Evolutionary conservation across 2,113 vertebrate genomes (phyloP), one percentile per base, ranked within the genome.

Genomic region (pig (Sus scrofa)): DNA sequence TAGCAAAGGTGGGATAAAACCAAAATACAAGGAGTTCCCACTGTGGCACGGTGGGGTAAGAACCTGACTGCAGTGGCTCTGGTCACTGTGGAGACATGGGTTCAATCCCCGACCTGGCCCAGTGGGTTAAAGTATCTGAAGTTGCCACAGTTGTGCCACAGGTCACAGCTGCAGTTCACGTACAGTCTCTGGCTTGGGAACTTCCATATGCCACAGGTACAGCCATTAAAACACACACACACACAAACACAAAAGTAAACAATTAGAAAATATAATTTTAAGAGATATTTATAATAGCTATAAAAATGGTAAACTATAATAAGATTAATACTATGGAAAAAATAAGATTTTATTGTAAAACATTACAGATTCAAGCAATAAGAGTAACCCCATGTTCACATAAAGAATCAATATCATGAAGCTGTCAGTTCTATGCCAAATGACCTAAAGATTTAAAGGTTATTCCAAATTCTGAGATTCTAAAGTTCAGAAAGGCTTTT

Each of bases 261-360:
- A 77, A 50, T 65, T 30, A 89, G 63, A 37, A 92, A 60, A 79
- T 62, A 34, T 68, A 88, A 94, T 63, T 63, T 44, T 52, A 93
- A 79, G 71, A 88, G 14, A 32, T 54, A 74, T 32, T 8, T 87
- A 82, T 26, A 77, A 56, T 18, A 62, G 37, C 7, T 70, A 74
- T 7, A 89, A 92, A 90, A 89, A 86, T 26, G 30, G 71, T 56
- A 79, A 68, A 37, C 56, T 34, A 77, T 56, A 70, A 73, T 32
- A 78, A 77, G 13, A 44, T 54, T 85, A 60, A 89, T 52, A 68
- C 15, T 9, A 18, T 18, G 24, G 92, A 86, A 14, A 92, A 54
- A 71, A 70, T 54, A 77, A 68, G 62, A 68, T 32, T 73, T 81
- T 27, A 81, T 24, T 82, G 6, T 39, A 84, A 65, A 15, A 50